Evolutionary conservation across 2,113 vertebrate species (phyloP).

Genomic region (Australoheros scitulus): DNA sequence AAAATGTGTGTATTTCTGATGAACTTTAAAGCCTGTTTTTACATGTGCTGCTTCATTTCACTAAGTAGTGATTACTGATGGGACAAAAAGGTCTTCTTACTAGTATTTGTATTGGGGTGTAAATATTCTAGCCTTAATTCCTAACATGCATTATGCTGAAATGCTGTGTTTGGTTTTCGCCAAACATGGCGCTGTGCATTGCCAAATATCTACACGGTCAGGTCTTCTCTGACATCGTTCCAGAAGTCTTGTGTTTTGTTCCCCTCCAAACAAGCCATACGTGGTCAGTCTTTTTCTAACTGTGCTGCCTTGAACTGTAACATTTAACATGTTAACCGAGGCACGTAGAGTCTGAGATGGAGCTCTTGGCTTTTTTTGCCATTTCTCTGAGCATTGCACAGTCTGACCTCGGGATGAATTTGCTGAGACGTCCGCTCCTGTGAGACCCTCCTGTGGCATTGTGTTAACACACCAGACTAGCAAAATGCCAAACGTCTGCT

Average conservation of each 20-base stretch:
- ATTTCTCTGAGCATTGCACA: neutral
- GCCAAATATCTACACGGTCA: neutral
- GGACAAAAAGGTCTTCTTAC: neutral
- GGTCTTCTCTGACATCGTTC: neutral
- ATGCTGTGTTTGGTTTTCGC: neutral
- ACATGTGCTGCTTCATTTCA: neutral
- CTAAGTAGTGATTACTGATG: neutral
- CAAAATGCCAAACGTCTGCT: too few species aligned
- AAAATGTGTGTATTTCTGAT: neutral
- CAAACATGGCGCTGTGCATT: neutral
- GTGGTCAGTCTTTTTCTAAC: neutral
- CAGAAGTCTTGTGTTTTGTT: neutral
- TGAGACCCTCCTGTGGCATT: too few species aligned
- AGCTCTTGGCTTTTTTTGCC: neutral
- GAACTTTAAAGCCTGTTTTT: neutral
- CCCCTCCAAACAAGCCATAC: neutral
- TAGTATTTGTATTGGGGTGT: neutral
- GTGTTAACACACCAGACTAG: too few species aligned
- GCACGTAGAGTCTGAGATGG: neutral
- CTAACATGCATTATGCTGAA: too few species aligned
- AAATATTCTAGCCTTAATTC: neutral
- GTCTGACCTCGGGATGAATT: neutral
- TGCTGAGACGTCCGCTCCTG: neutral
- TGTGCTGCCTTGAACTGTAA: neutral
- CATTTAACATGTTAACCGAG: neutral